These are phyloP conservation scores for Diabrotica virgifera DNA, from an alignment of 1,140 invertebrate genomes.

Conservation along the genomic window DNA sequence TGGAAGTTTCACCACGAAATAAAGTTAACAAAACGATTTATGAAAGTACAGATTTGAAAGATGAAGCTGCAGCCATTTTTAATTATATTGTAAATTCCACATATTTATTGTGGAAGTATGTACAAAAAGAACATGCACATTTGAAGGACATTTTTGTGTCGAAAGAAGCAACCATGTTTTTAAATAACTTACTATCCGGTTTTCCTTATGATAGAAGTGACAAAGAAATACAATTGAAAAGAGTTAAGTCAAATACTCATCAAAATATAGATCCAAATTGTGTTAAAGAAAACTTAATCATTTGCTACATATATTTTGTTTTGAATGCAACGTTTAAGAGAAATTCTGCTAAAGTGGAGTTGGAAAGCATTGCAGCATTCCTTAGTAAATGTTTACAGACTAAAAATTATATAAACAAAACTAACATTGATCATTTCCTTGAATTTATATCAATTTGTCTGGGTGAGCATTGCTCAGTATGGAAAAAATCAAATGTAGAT, in stretches of 20 bases:
- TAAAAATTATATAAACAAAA: conserved; percentile 21
- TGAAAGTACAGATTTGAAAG: conserved; percentile 32
- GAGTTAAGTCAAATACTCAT: conserved; percentile 24
- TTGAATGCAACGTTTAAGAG: conserved; percentile 49
- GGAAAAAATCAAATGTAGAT: conserved; percentile 24
- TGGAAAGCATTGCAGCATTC: conserved; percentile 48
- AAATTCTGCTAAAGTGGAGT: conserved; percentile 42
- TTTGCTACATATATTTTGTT: conserved; percentile 52
- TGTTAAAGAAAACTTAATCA: conserved; percentile 53
- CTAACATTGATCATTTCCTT: conserved; percentile 40
- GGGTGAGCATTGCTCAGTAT: conserved; percentile 41
- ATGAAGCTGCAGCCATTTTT: conserved; percentile 37
- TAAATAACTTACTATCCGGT: conserved; percentile 31
- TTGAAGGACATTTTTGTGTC: conserved; percentile 33
- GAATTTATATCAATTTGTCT: conserved; percentile 49
- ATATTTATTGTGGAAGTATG: conserved; percentile 35
- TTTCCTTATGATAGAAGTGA: conserved; percentile 37
- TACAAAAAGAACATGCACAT: conserved; percentile 25
- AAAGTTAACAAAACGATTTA: neutral
- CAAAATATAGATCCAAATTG: conserved; percentile 51
- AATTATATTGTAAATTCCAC: conserved; percentile 38
- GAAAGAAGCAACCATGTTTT: conserved; percentile 34
- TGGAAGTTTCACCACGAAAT: conserved; percentile 60
- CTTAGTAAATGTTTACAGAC: conserved; percentile 43
- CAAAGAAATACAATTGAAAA: conserved; percentile 23